Evolutionary conservation across 2,113 vertebrate genomes (phyloP).

Genomic region (Sinocyclocheilus maitianheensis): DNA sequence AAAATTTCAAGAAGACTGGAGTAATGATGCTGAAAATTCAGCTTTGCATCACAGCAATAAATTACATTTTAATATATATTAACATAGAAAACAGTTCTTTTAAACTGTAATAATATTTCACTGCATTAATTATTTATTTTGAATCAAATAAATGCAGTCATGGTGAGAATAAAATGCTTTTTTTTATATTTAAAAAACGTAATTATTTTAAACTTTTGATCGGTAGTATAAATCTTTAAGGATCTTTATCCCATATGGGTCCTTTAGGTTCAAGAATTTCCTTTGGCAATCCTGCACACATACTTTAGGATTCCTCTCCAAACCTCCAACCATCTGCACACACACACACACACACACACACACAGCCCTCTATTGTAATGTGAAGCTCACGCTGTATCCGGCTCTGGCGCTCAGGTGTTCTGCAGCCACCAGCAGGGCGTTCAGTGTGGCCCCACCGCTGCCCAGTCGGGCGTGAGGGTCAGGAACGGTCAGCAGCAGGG

Average conservation of each 20-base stretch:
- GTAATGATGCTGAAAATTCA: no score
- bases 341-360: background rate
- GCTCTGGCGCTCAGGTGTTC: constrained; percentile 89
- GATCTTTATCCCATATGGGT: background rate
- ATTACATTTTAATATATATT: no score
- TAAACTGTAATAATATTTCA: no score
- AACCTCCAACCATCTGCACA: background rate
- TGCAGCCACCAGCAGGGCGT: constrained; percentile 89
- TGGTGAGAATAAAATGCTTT: no score
- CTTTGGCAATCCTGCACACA: background rate
- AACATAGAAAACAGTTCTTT: no score
- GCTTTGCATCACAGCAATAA: no score
- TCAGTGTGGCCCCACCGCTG: constrained; percentile 93
- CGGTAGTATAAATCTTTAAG: background rate
- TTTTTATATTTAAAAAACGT: no score
- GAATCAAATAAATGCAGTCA: no score
- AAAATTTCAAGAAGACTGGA: no score
- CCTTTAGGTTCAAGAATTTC: background rate
- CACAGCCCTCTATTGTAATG: no score
- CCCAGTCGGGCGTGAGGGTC: constrained; percentile 84
- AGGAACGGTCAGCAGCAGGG: constrained; percentile 82
- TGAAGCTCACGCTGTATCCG: constrained; percentile 82
- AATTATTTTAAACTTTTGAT: background rate
- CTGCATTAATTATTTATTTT: no score
- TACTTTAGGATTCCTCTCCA: background rate